Evolutionary conservation across 2,113 vertebrate species (phyloP).

Genomic region (Pitta sordida): DNA sequence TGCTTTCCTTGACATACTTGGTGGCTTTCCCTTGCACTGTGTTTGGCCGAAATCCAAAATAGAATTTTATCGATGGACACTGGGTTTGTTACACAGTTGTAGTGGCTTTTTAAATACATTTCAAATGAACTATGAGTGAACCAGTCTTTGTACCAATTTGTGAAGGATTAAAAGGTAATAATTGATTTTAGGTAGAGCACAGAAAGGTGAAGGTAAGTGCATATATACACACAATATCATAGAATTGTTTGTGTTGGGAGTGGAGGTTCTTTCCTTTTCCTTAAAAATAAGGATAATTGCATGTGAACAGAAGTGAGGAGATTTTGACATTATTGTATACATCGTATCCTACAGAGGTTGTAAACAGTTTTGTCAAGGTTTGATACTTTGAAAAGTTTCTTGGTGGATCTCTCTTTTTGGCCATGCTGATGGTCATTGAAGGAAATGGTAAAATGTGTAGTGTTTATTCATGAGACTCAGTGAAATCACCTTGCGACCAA

Average conservation of each 20-base stretch:
- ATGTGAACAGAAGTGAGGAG: not conserved
- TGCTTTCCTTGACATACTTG: not conserved
- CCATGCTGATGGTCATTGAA: not conserved
- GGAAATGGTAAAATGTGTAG: not conserved
- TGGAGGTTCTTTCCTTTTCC: not conserved
- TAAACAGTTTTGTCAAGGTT: not conserved
- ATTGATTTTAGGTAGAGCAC: not conserved
- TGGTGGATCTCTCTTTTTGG: not conserved
- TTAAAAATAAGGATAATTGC: not conserved
- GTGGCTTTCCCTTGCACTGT: not conserved
- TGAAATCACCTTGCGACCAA: not conserved
- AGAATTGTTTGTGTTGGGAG: not conserved
- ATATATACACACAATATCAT: accelerated
- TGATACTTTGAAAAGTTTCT: not conserved
- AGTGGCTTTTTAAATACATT: not conserved
- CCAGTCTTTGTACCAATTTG: not conserved
- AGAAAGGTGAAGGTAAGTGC: not conserved
- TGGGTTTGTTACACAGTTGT: not conserved
- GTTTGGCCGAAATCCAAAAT: not conserved
- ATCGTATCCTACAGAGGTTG: not conserved
- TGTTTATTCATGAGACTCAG: not conserved
- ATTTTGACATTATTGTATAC: not conserved
- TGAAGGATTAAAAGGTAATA: not conserved
- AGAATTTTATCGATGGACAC: not conserved
- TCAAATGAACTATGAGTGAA: not conserved